Evolutionary conservation across 2,888 invertebrate genomes (phyloP), one percentile per base, ranked within the genome.

Genomic region (Brenthis ino): DNA sequence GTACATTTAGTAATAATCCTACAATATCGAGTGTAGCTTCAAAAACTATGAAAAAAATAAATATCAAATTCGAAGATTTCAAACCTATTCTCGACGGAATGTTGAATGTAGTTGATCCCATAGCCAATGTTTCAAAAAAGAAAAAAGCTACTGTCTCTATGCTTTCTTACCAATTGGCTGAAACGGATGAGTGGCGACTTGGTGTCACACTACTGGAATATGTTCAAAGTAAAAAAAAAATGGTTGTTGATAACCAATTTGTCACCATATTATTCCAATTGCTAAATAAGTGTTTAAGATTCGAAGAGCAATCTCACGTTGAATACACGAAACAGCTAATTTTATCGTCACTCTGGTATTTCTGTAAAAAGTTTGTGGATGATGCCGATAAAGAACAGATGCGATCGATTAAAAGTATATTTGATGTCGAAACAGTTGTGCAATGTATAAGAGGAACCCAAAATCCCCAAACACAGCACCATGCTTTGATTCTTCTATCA

Each of bases 401-500:
- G 2, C 87, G 91, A 58, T 79, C 93, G 5, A 84, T 93, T 0
- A 93, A 94, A 66, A 86, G 90, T 12, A 80, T 94, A 33, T 93
- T 94, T 68, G 95, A 96, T 74, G 95, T 98, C 53, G 97, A 97
- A 77, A 80, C 96, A 43, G 94, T 98, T 3, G 97, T 99, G 0
- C 96, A 97, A 77, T 98, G 98, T 79, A 96, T 99, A 65, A 94
- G 99, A 74, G 96, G 96, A 3, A 98, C 98, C 0, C 96, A 96
- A 80, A 98, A 98, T 87, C 98, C 98, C 0, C 98, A 99, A 87
- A 98, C 99, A 0, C 99, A 99, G 81, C 97, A 99, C 79, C 98
- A 98, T 79, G 98, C 99, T 0, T 90, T 99, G 66, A 93, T 98
- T 47, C 93, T 99, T 0, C 92, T 99, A 2, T 95, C 97, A 0